Evolutionary conservation across 1,140 invertebrate species (phyloP), one percentile per base, ranked within the genome.

Genomic region (Zaprionus tsacasi): DNA sequence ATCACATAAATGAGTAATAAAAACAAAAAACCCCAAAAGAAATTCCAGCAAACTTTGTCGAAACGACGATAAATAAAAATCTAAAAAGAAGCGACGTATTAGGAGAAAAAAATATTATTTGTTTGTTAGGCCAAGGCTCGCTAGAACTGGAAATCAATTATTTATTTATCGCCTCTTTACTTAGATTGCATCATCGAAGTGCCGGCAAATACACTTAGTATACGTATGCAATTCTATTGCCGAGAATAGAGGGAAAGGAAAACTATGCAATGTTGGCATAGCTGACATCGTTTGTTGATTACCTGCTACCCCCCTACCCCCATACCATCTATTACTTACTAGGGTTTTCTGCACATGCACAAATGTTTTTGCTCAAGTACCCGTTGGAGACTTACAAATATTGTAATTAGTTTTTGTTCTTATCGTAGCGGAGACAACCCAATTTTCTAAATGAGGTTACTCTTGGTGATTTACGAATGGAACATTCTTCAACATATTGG

Each of bases 111-210:
- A 57, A 35, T 55, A 60, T 60, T 73, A 73, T 56, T 50, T 61
- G 40, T 35, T 70, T 52, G 63, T 69, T 63, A 25, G 72, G 59
- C 72, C 72, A 75, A 75, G 67, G 67, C 57, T 15, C 13, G 6
- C n/a, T 8, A 15, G n/a, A 21, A 21, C 30, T 27, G 10, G n/a
- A 59, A 25, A 43, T 59, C 30, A 43, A 57, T 63, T 52, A 21
- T 59, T 60, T 43, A 70, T 58, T 55, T 57, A 70, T 57, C 30
- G 52, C 1, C 55, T 21, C 48, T 55, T 33, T 21, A 43, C 15
- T n/a, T 6, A 11, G 52, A 63, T 70, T 74, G 52, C 71, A 74
- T 74, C 66, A 74, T 70, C 36, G 36, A 21, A 27, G 11, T 57
- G 54, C 15, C 40, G 11, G 45, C 11, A 50, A 12, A 48, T 48